A percentile compares a stretch with the other conserved stretches of the same genome.
These are phyloP conservation scores for Heliconius congener DNA, from an alignment of 1,140 invertebrate genomes.

Conservation along the genomic window DNA sequence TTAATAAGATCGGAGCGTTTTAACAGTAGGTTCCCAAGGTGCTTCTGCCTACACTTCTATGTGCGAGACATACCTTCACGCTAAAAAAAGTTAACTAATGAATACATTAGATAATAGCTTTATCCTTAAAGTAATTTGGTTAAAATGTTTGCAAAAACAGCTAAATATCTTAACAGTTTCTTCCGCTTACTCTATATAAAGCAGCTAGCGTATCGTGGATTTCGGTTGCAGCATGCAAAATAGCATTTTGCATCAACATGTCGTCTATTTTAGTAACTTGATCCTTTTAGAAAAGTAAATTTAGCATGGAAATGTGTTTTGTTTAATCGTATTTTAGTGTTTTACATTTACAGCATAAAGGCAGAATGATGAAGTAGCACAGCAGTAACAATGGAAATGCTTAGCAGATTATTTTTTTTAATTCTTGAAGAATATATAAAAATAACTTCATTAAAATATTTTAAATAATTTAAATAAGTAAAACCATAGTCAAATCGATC, in stretches of 20 bases:
- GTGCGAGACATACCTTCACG: no score
- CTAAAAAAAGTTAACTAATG: background rate
- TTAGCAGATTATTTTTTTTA: no score
- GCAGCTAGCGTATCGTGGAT: constrained; percentile 13
- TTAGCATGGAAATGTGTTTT: background rate
- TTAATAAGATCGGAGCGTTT: no score
- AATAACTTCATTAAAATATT: background rate
- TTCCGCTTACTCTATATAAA: constrained; percentile 29
- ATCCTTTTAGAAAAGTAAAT: constrained; percentile 14
- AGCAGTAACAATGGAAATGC: no score
- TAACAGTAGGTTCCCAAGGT: no score
- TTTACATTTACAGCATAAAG: background rate
- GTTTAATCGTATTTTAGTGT: background rate
- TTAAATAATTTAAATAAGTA: background rate
- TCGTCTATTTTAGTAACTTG: constrained; percentile 26
- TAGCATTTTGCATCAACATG: constrained; percentile 23
- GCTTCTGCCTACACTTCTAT: no score
- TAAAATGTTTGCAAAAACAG: background rate
- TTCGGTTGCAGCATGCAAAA: constrained; percentile 25
- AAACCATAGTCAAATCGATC: background rate
- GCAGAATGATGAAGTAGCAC: background rate
- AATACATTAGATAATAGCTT: background rate
- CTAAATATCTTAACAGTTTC: background rate
- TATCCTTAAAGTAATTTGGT: background rate
- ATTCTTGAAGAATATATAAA: no score